A percentile compares a stretch with the other conserved stretches of the same genome.
These are phyloP conservation scores for Nothobranchius furzeri DNA, from an alignment of 2,113 vertebrate genomes.

Conservation along the genomic window DNA sequence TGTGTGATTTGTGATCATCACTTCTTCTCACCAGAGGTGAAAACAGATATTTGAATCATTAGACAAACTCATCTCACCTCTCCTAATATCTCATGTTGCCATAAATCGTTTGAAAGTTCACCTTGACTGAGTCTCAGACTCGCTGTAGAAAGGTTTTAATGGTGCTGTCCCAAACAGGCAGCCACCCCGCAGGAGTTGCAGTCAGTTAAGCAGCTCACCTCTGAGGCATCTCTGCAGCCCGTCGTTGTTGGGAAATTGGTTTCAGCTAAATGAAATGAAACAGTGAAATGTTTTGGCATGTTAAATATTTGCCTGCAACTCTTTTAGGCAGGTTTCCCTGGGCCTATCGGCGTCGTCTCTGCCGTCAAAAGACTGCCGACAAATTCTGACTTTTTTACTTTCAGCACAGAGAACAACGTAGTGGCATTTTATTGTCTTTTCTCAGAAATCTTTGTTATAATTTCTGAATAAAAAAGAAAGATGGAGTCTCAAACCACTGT, in stretches of 20 bases:
- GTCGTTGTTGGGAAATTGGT: not conserved
- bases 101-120: constrained; percentile 45
- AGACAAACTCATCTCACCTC: constrained; percentile 28
- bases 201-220: constrained; percentile 34
- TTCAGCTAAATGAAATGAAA: too few species aligned
- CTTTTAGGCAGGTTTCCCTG: too few species aligned
- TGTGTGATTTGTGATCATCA: constrained; percentile 50
- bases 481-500: too few species aligned
- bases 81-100: constrained; percentile 25
- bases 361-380: too few species aligned
- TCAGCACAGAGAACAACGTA: too few species aligned
- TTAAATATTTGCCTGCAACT: too few species aligned
- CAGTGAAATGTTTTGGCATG: not conserved
- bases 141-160: not conserved
- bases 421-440: too few species aligned
- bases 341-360: too few species aligned
- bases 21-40: constrained; percentile 51
- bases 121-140: constrained; percentile 25
- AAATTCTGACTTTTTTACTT: too few species aligned
- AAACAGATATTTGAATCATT: constrained; percentile 50
- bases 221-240: constrained; percentile 10
- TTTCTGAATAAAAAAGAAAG: too few species aligned
- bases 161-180: not conserved
- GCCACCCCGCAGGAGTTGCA: constrained; percentile 4
- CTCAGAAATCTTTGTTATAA: too few species aligned